These are phyloP conservation scores for Lateolabrax maculatus DNA, from an alignment of 2,797 vertebrate species.

Conservation along the genomic window DNA sequence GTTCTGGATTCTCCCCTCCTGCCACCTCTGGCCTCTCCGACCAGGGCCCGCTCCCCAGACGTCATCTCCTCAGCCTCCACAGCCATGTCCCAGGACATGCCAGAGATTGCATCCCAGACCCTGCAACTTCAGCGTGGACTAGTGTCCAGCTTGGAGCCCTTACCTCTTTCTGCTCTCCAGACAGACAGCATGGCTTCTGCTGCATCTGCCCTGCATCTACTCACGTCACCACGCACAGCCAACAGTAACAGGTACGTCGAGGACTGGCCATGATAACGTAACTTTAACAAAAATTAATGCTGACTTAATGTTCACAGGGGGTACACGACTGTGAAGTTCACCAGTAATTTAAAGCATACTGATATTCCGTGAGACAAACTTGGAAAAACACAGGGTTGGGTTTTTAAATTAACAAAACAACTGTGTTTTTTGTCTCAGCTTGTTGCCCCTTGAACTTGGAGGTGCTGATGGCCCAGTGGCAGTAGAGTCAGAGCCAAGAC, in stretches of 20 bases:
- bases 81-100: conserved; percentile 96
- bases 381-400: neutral
- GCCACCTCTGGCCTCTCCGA: conserved; percentile 92
- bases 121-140: conserved; percentile 82
- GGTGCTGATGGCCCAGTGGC: conserved; percentile 69
- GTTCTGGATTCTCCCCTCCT: conserved; percentile 91
- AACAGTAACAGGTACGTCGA: conserved; percentile 82
- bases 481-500: conserved; percentile 85
- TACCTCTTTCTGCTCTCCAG: conserved; percentile 84
- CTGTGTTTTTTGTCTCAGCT: conserved; percentile 65
- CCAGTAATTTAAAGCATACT: neutral
- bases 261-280: neutral
- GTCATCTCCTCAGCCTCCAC: conserved; percentile 99
- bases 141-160: conserved; percentile 70
- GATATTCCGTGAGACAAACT: neutral
- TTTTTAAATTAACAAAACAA: neutral
- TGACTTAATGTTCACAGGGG: neutral
- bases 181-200: conserved; percentile 96
- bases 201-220: conserved; percentile 92
- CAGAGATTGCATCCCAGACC: conserved; percentile 96
- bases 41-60: conserved; percentile 94
- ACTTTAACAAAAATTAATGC: neutral
- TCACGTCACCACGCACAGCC: conserved; percentile 86
- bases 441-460: conserved; percentile 89
- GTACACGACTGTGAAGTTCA: neutral